Conservation (phyloP, 2,797 vertebrate genomes). For the Poeciliopsis paucimaculata region DNA sequence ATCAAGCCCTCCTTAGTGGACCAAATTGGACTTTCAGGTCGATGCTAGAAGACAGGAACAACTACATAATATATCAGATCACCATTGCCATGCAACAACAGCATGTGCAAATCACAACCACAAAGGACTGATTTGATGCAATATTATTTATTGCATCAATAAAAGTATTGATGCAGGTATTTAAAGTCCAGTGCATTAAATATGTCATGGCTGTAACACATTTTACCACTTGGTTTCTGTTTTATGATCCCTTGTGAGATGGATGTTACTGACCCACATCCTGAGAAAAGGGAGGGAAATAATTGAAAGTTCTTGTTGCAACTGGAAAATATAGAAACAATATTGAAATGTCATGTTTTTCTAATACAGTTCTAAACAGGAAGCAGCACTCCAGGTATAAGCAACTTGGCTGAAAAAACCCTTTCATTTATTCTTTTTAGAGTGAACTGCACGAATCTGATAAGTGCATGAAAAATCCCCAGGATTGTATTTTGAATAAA, state of each 20-base stretch:
- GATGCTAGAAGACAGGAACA: not conserved
- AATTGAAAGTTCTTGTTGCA: too few species aligned
- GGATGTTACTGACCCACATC: not conserved
- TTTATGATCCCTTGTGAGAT: conserved; percentile 2
- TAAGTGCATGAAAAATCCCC: not conserved
- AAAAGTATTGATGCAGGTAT: too few species aligned
- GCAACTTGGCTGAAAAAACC: not conserved
- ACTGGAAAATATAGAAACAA: not conserved
- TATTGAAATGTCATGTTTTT: not conserved
- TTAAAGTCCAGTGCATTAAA: not conserved
- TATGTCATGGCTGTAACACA: not conserved
- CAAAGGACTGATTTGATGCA: not conserved
- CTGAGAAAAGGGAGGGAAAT: not conserved
- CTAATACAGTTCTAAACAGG: conserved; percentile 11
- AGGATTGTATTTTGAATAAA: not conserved
- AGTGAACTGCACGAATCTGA: not conserved
- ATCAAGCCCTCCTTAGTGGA: not conserved
- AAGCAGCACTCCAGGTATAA: conserved; percentile 8
- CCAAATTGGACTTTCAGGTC: not conserved
- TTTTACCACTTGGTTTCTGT: not conserved
- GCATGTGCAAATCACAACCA: too few species aligned
- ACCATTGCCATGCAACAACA: not conserved
- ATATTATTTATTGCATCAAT: too few species aligned
- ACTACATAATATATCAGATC: not conserved
- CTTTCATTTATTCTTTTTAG: not conserved